Percentiles rank a stretch among this genome's conserved stretches.
phyloP scores from a whole-genome alignment of 2,888 invertebrate species.

The Molorchus minor region DNA sequence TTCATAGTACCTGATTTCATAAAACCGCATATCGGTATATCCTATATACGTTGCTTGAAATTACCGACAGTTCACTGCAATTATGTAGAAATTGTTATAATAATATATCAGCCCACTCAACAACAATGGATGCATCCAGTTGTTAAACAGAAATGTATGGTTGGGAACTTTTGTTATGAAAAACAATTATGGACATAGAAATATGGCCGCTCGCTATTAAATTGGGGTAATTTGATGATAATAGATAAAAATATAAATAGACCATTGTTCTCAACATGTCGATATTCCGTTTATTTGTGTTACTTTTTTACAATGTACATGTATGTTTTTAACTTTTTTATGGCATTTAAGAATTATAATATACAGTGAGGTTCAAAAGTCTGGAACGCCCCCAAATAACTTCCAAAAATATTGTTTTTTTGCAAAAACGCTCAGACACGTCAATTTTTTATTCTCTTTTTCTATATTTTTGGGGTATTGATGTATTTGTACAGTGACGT shows the following conservation, averaged over 20 bases:
- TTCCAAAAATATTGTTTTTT: no score
- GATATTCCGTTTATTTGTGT: no score
- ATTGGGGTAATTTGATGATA: constrained; percentile 18
- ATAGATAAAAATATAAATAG: constrained; percentile 20
- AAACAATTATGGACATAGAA: constrained; percentile 19
- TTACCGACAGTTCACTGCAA: constrained; percentile 40
- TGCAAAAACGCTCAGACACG: no score
- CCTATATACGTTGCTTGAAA: constrained; percentile 37
- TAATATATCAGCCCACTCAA: constrained; percentile 42
- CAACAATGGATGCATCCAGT: constrained; percentile 46
- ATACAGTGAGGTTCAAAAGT: no score
- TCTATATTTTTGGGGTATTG: no score
- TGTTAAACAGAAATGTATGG: constrained; percentile 39
- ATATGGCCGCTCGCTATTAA: constrained; percentile 21
- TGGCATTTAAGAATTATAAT: constrained; percentile 1
- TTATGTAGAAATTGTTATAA: constrained; percentile 49
- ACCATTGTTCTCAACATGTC: constrained; percentile 21
- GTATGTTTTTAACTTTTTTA: constrained; percentile 3
- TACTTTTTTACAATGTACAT: neutral
- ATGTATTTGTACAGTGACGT: no score
- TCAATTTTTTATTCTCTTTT: no score
- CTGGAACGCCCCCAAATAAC: no score
- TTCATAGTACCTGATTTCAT: constrained; percentile 43
- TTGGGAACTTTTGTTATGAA: constrained; percentile 24
- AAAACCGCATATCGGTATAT: constrained; percentile 29